Percentiles rank a stretch among this genome's conserved stretches.
phyloP scores from a whole-genome alignment of 2,888 invertebrate species.

The Slavum lentiscoides region DNA sequence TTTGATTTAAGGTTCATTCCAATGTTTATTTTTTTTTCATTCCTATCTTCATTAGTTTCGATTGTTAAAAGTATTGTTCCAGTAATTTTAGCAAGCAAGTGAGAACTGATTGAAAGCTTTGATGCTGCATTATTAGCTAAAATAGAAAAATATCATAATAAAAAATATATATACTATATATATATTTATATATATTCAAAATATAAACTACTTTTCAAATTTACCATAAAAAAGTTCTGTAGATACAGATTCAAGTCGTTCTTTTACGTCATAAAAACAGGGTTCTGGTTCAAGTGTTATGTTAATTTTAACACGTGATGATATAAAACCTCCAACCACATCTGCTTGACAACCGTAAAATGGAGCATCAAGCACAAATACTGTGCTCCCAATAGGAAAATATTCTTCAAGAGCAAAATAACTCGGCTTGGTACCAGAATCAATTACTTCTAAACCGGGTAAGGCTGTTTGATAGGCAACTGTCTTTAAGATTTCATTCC shows the following conservation, averaged over 20 bases:
- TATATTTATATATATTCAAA: neutral
- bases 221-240: slow-evolving; percentile 54
- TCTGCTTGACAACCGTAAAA: slow-evolving; percentile 81
- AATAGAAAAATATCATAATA: slow-evolving; percentile 1
- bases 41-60: slow-evolving; percentile 61
- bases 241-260: slow-evolving; percentile 63
- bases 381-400: slow-evolving; percentile 69
- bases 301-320: slow-evolving; percentile 66
- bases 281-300: slow-evolving; percentile 58
- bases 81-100: slow-evolving; percentile 81
- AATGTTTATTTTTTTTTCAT: slow-evolving; percentile 69
- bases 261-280: slow-evolving; percentile 57
- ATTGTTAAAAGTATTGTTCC: slow-evolving; percentile 75
- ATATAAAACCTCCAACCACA: slow-evolving; percentile 62
- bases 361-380: slow-evolving; percentile 78
- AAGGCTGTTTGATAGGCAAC: slow-evolving; percentile 67
- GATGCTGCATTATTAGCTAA: slow-evolving; percentile 64
- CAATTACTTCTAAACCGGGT: slow-evolving; percentile 63
- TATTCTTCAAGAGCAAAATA: slow-evolving; percentile 65
- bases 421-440: slow-evolving; percentile 60
- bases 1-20: slow-evolving; percentile 91
- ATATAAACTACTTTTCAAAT: neutral
- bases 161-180: neutral
- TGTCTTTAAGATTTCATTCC: slow-evolving; percentile 25
- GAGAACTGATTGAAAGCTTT: slow-evolving; percentile 68